Evolutionary conservation across 2,113 vertebrate species (phyloP).

Genomic region (Mormyrus lacerda): DNA sequence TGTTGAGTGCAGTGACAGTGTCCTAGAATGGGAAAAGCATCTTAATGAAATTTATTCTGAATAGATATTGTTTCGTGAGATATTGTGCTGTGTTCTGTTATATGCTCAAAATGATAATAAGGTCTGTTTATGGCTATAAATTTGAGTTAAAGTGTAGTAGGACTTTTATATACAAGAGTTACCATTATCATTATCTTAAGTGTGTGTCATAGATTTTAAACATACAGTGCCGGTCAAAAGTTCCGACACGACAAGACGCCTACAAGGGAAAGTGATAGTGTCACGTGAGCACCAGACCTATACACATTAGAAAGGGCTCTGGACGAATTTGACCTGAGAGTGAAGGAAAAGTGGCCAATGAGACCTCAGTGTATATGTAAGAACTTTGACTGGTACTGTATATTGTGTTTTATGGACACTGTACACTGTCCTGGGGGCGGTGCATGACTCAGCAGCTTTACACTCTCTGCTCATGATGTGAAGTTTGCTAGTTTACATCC

Average conservation of each 20-base stretch:
- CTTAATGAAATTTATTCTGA: not conserved
- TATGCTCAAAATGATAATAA: not conserved
- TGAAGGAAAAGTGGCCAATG: not conserved
- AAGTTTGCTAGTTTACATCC: not conserved
- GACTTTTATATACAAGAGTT: not conserved
- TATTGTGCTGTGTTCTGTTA: not conserved
- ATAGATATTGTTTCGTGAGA: not conserved
- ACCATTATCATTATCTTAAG: not conserved
- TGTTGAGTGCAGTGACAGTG: not conserved
- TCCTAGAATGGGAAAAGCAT: not conserved
- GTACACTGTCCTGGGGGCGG: not conserved
- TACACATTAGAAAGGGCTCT: no score
- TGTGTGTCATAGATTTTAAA: not conserved
- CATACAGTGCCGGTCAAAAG: not conserved
- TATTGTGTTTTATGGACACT: not conserved
- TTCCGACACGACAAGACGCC: not conserved
- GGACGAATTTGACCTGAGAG: not conserved
- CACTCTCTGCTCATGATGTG: not conserved
- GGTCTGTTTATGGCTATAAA: not conserved
- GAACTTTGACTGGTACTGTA: not conserved
- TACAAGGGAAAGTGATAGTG: not conserved
- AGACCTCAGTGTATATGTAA: not conserved
- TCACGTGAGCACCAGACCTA: not conserved
- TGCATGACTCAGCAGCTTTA: not conserved
- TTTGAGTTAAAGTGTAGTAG: not conserved